Evolutionary conservation across 2,888 invertebrate species (phyloP).

Genomic region (Rosalia funebris): DNA sequence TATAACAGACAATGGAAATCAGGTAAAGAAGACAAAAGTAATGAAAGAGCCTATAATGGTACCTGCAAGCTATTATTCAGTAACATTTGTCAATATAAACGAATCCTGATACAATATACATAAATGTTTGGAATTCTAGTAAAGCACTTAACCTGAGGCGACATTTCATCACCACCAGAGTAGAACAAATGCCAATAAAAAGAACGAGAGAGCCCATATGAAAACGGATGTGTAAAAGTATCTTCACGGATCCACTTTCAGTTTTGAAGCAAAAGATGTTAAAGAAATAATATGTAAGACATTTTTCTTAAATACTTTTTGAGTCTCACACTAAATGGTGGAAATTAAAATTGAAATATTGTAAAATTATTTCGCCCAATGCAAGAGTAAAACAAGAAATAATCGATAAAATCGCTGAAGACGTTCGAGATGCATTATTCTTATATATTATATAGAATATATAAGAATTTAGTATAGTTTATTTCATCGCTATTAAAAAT

Average conservation of each 20-base stretch:
- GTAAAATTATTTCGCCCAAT: constrained; percentile 25
- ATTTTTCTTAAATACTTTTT: constrained; percentile 6
- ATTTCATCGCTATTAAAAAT: no score
- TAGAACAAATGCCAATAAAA: constrained; percentile 23
- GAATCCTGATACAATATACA: background rate
- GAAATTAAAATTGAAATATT: background rate
- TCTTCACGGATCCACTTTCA: background rate
- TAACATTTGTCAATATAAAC: background rate
- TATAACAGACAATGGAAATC: constrained; percentile 12
- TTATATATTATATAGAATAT: no score
- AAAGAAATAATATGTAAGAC: constrained; percentile 12
- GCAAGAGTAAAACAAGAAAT: constrained; percentile 34
- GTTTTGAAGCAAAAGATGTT: background rate
- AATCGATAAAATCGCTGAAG: constrained; percentile 28
- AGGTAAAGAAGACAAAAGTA: constrained; percentile 13
- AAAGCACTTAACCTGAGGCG: constrained; percentile 3
- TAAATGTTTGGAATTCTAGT: background rate
- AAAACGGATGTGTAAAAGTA: constrained; percentile 2
- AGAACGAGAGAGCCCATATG: background rate
- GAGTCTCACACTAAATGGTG: background rate
- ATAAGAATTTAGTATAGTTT: no score
- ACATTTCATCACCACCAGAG: constrained; percentile 20
- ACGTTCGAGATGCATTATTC: constrained; percentile 28
- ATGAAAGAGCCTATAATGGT: constrained; percentile 3
- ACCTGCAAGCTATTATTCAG: constrained; percentile 10